These are phyloP conservation scores for Stegophylla sp. DNA, from an alignment of 2,888 invertebrate genomes.

Conservation along the genomic window DNA sequence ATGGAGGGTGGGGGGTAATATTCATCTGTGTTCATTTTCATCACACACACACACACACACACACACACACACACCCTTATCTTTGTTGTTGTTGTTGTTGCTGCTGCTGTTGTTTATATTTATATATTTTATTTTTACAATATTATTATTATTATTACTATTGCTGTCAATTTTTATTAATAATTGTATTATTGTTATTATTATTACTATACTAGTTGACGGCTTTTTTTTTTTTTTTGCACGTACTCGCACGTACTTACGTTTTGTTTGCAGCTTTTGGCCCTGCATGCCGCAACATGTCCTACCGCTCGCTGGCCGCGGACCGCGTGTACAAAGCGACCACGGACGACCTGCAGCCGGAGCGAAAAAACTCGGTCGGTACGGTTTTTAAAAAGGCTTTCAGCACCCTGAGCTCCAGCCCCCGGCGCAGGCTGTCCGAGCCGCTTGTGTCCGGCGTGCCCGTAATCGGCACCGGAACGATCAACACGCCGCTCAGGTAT, in stretches of 20 bases:
- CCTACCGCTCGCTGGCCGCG: constrained; percentile 71
- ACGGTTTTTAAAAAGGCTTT: constrained; percentile 57
- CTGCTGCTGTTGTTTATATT: background rate
- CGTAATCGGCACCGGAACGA: constrained; percentile 51
- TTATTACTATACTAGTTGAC: constrained; percentile 7
- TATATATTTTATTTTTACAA: background rate
- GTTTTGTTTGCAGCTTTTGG: constrained; percentile 58
- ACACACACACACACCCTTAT: no score
- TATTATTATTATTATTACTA: background rate
- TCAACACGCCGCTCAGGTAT: constrained; percentile 59
- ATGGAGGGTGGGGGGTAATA: no score
- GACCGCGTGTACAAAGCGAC: constrained; percentile 73
- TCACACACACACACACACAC: no score
- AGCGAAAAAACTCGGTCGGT: constrained; percentile 56
- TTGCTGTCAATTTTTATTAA: no score
- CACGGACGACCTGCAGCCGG: constrained; percentile 62
- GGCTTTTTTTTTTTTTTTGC: no score
- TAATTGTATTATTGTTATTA: constrained; percentile 6
- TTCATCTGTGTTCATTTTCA: no score
- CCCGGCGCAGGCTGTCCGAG: constrained; percentile 59
- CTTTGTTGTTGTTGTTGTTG: no score
- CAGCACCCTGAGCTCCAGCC: constrained; percentile 53
- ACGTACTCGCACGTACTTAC: constrained; percentile 53
- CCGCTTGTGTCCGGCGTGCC: constrained; percentile 58
- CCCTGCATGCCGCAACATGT: constrained; percentile 66